Conservation (phyloP, 2,113 vertebrate genomes). For the Cochlearius cochlearius region DNA sequence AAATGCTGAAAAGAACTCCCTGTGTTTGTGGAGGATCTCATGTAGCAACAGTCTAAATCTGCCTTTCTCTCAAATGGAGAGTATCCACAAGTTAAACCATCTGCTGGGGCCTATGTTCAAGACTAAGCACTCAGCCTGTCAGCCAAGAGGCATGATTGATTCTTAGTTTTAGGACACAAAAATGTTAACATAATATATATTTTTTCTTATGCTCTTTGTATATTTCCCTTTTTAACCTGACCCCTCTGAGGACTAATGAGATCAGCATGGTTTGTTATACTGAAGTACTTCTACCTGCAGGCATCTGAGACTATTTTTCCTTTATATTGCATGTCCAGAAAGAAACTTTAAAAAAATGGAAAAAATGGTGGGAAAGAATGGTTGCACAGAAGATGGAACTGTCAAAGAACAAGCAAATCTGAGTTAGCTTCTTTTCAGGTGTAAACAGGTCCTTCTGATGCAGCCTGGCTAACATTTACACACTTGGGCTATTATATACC, state of each 20-base stretch:
- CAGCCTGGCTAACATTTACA: background rate
- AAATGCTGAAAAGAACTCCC: background rate
- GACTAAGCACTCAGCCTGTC: background rate
- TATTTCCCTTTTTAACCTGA: background rate
- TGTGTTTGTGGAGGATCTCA: background rate
- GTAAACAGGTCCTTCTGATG: background rate
- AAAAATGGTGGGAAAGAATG: background rate
- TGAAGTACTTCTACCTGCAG: background rate
- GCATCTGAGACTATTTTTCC: background rate
- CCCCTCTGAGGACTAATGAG: background rate
- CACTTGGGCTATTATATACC: background rate
- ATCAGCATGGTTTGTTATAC: background rate
- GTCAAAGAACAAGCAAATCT: background rate
- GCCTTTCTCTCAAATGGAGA: background rate
- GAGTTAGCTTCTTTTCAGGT: background rate
- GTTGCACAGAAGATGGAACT: background rate
- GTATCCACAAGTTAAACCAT: background rate
- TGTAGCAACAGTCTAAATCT: background rate
- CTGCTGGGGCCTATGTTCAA: conserved; percentile 13
- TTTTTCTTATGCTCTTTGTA: background rate
- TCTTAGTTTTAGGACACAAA: conserved; percentile 2
- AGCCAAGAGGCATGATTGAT: conserved; percentile 14
- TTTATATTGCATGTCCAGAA: background rate
- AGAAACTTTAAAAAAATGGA: background rate
- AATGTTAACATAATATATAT: background rate